Percentiles rank a stretch among this genome's conserved stretches.
phyloP scores from a whole-genome alignment of 2,797 vertebrate genomes.

The Echeneis naucrates region DNA sequence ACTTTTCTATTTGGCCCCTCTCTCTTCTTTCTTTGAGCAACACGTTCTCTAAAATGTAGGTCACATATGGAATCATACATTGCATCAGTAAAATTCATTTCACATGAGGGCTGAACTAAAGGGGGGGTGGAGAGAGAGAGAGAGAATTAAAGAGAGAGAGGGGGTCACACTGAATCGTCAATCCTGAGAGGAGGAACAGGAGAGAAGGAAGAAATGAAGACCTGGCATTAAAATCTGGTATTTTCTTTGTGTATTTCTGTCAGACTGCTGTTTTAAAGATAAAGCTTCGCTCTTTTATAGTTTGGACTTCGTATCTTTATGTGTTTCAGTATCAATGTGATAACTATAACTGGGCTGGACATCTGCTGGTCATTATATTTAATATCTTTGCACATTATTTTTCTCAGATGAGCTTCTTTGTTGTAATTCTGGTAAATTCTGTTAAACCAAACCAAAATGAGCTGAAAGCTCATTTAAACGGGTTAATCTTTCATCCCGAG shows the following conservation, averaged over 20 bases:
- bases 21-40: background rate
- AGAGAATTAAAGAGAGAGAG: no score
- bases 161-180: background rate
- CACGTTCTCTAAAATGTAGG: background rate
- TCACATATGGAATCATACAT: background rate
- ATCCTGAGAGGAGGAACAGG: slow-evolving; percentile 4
- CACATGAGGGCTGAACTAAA: background rate
- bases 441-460: background rate
- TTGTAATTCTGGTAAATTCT: no score
- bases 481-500: no score
- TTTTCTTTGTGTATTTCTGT: background rate
- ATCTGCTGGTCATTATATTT: no score
- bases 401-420: background rate
- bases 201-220: slow-evolving; percentile 15
- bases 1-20: background rate
- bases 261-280: no score
- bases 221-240: slow-evolving; percentile 24
- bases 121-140: no score
- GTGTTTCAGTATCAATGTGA: no score
- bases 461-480: background rate
- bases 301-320: no score
- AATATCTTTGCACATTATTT: background rate
- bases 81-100: slow-evolving; percentile 1
- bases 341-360: background rate
- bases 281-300: no score